Base-by-base conservation (phyloP, 2,888 invertebrate genomes). In the Calameuta pallipes region DNA sequence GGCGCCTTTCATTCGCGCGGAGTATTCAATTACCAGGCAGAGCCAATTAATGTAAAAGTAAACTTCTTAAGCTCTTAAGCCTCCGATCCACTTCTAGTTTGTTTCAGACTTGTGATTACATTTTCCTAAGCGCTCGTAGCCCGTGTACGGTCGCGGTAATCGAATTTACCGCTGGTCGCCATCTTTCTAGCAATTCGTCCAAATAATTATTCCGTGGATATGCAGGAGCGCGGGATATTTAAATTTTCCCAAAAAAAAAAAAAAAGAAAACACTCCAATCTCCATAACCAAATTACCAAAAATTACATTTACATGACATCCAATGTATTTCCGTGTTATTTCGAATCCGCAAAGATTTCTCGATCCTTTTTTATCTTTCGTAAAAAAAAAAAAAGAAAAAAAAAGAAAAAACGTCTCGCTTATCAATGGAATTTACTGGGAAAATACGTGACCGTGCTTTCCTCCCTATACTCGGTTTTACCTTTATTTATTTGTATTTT, bases 61-160 rank as follows among this genome's bases (percentile, higher is more conserved):
- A 75, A 78, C 78, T 78, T 75, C 75, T 71, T 31, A 41, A 78
- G 78, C 78, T 75, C 41, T 75, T 75, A 75, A 78, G 78, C 70
- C 37, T 41, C 30, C 70, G 78, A 78, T 78, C 78, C 74, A 34
- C 69, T 75, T 75, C 41, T 75, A 78, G 78, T 78, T 78, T 78
- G 75, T 78, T 75, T 75, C 78, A 70, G 78, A 78, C 78, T 78
- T 78, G 74, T 78, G 75, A 78, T 78, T 78, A 70, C 69, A 78
- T 78, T 78, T 78, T 78, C 75, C 74, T 37, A 78, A 78, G 75
- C 75, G 75, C 74, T 36, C 34, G 73, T 56, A 37, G 74, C 70
- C 75, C 69, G 70, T 71, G 69, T 75, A 70, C 75, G 71, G 74
- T 75, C 37, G 30, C 70, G 74, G 30, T 69, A 75, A 78, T 75